Evolutionary conservation across 2,888 invertebrate genomes (phyloP).

Genomic region (Ichneumon xanthorius): DNA sequence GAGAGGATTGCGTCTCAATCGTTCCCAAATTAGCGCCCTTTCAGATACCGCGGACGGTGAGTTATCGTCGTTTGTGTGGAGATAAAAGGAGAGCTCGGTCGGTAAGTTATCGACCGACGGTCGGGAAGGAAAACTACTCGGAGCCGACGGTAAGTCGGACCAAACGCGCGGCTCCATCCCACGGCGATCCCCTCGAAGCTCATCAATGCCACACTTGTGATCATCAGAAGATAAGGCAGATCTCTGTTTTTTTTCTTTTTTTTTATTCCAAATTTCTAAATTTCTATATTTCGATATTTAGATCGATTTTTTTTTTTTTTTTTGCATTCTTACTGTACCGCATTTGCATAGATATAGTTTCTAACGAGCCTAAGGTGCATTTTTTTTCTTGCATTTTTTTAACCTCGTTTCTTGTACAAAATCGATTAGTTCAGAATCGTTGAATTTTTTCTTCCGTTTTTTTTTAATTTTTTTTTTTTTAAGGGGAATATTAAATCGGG

Average conservation of each 20-base stretch:
- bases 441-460: background rate
- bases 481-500: background rate
- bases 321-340: background rate
- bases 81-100: background rate
- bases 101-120: slow-evolving; percentile 6
- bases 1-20: background rate
- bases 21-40: background rate
- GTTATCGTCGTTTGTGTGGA: background rate
- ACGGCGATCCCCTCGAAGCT: background rate
- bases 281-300: background rate
- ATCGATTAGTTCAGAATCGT: background rate
- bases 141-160: background rate
- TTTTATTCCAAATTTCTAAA: background rate
- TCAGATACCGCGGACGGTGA: background rate
- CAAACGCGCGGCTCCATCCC: background rate
- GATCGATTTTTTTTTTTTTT: too few relatives aligned
- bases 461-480: background rate
- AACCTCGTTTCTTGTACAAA: background rate
- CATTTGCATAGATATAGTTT: background rate
- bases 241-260: background rate
- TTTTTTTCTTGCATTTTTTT: background rate
- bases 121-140: background rate
- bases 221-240: background rate
- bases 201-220: background rate
- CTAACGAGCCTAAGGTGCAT: background rate